Percentiles rank a stretch among this genome's conserved stretches.
Evolutionary conservation across 2,113 vertebrate species (phyloP).

Genomic region (Phoxinus phoxinus): DNA sequence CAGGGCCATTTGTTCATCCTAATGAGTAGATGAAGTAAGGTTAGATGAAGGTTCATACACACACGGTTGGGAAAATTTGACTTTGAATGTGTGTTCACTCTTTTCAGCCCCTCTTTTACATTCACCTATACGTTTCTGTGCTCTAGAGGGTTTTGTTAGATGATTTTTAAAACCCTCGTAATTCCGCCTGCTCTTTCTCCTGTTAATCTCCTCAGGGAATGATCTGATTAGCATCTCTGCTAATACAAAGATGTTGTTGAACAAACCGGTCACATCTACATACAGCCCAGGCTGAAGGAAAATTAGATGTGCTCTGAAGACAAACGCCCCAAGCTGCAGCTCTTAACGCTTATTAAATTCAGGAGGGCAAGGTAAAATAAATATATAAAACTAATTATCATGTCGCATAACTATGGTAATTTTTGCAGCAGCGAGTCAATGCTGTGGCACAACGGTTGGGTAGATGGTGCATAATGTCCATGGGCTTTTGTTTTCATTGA

Average conservation of each 20-base stretch:
- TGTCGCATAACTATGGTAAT: slow-evolving; percentile 46
- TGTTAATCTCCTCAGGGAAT: slow-evolving; percentile 47
- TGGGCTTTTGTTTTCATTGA: not conserved
- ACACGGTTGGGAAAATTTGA: not conserved
- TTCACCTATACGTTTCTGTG: not conserved
- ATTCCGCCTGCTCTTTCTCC: slow-evolving; percentile 28
- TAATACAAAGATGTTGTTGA: slow-evolving; percentile 48
- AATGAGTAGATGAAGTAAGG: not conserved
- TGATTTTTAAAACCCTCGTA: slow-evolving; percentile 41
- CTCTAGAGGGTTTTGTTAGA: slow-evolving; percentile 34
- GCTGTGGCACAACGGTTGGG: not conserved
- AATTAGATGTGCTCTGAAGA: slow-evolving; percentile 43
- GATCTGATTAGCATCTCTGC: slow-evolving; percentile 50
- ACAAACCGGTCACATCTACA: slow-evolving; percentile 45
- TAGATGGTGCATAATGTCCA: not conserved
- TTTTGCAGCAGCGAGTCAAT: not conserved
- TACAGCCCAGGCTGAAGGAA: slow-evolving; percentile 21
- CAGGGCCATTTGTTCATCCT: not conserved
- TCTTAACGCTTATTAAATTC: slow-evolving; percentile 47
- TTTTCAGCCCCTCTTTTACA: slow-evolving; percentile 26
- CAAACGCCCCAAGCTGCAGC: slow-evolving; percentile 27
- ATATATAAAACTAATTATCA: not conserved
- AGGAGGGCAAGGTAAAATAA: slow-evolving; percentile 34
- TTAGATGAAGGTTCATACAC: not conserved
- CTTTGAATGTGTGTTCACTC: not conserved